Base-by-base conservation (phyloP, 2,888 invertebrate genomes). In the Pseudococcus viburni region DNA sequence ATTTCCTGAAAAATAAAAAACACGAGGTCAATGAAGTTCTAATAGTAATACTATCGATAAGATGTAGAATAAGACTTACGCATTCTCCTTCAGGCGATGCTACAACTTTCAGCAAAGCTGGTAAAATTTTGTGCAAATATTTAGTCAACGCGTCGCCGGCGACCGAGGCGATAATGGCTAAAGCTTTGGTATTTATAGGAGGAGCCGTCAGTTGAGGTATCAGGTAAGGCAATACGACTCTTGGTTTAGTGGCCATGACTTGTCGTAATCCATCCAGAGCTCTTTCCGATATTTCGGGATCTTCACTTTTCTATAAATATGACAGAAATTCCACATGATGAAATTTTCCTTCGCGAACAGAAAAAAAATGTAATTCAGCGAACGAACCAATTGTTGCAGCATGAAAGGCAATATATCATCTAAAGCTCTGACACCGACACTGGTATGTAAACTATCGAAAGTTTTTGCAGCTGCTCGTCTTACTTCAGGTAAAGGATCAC, bases 381-480 rank as follows among this genome's bases (percentile, higher is more conserved):
- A 46, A 89, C 91, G 91, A 91, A 94, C 94, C 92, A 96, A 91
- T 91, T 95, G 94, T 42, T 95, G 95, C 90, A 99, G 93, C 94
- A 99, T 95, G 89, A 95, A 94, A 88, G 98, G 98, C 90, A 99
- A 93, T 92, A 99, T 98, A 91, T 99, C 99, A 92, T 99, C 99
- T 88, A 99, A 93, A 84, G 99, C 98, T 91, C 96, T 94, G 89
- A 95, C 94, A 88, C 98, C 99, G 89, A 98, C 98, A 89, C 97
- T 98, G 88, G 96, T 95, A 93, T 99, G 98, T 90, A 99, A 94
- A 90, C 97, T 96, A 92, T 99, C 98, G 92, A 99, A 99, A 0
- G 99, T 98, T 91, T 96, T 96, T 12, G 99, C 99, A 0, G 99
- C 99, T 7, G 99, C 98, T 92, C 95, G 94, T 85, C 99, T 94